phyloP scores from a whole-genome alignment of 1,140 invertebrate genomes.

The Trichoplusia ni region DNA sequence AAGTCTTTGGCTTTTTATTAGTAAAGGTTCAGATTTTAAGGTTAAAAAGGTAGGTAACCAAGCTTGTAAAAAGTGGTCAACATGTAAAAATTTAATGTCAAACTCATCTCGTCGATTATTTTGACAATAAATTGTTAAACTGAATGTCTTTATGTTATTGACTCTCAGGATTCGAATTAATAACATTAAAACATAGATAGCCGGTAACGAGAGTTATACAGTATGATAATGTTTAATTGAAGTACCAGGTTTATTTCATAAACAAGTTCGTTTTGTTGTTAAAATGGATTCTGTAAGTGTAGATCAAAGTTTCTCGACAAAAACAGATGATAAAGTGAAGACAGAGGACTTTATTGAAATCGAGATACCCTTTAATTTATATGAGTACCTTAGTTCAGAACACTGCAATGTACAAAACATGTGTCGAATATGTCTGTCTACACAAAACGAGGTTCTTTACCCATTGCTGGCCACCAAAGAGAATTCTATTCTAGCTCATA shows the following conservation, averaged over 20 bases:
- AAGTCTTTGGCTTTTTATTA: too few species aligned
- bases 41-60: too few species aligned
- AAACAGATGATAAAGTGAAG: background rate
- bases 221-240: background rate
- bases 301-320: background rate
- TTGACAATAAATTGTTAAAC: too few species aligned
- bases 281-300: background rate
- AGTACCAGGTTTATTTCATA: background rate
- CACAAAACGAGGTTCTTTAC: slow-evolving; percentile 38
- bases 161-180: too few species aligned
- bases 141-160: too few species aligned
- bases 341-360: slow-evolving; percentile 36
- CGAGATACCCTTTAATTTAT: slow-evolving; percentile 42
- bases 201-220: background rate
- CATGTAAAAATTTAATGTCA: too few species aligned
- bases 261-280: too few species aligned
- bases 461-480: slow-evolving; percentile 40
- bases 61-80: too few species aligned
- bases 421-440: slow-evolving; percentile 56
- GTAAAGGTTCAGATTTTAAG: too few species aligned
- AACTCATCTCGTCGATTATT: too few species aligned
- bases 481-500: slow-evolving; percentile 41
- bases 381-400: slow-evolving; percentile 38
- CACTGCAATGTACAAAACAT: slow-evolving; percentile 41
- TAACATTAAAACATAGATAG: too few species aligned